These are phyloP conservation scores for Tympanuchus pallidicinctus DNA, from an alignment of 2,113 vertebrate genomes.

Conservation along the genomic window DNA sequence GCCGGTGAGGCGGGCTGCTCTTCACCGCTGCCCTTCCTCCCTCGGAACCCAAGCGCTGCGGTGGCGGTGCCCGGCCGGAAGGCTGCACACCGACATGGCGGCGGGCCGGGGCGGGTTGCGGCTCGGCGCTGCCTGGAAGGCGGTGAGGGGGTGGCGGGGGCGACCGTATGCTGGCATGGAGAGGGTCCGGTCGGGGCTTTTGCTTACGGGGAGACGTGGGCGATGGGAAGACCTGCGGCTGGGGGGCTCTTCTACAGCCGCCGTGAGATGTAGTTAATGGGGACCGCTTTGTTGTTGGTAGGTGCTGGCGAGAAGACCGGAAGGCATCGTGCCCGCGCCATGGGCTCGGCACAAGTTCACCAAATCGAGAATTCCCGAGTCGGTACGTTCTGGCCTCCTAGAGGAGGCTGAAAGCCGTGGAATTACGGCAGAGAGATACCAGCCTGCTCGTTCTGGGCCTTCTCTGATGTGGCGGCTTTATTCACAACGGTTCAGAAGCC, in stretches of 20 bases:
- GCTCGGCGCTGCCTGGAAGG: background rate
- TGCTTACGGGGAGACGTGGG: background rate
- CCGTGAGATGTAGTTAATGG: accelerated
- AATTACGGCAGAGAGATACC: background rate
- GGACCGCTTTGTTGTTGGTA: background rate
- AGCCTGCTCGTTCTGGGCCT: background rate
- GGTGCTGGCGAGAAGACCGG: conserved; percentile 50
- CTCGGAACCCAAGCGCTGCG: background rate
- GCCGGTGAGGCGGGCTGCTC: accelerated
- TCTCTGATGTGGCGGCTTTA: background rate
- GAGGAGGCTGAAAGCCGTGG: background rate
- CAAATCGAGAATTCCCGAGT: conserved; percentile 77
- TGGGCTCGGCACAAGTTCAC: conserved; percentile 81
- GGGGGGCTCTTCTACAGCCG: accelerated
- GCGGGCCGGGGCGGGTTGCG: accelerated
- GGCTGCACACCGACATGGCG: background rate
- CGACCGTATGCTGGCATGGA: too few relatives aligned
- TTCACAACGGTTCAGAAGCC: background rate
- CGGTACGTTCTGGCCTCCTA: conserved; percentile 63
- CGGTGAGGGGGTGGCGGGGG: background rate
- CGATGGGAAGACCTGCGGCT: background rate
- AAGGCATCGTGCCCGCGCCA: background rate
- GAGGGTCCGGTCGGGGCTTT: background rate
- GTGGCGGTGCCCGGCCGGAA: accelerated
- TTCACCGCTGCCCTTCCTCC: accelerated